phyloP scores from a whole-genome alignment of 2,797 vertebrate species.

The Ambastaia sidthimunki region DNA sequence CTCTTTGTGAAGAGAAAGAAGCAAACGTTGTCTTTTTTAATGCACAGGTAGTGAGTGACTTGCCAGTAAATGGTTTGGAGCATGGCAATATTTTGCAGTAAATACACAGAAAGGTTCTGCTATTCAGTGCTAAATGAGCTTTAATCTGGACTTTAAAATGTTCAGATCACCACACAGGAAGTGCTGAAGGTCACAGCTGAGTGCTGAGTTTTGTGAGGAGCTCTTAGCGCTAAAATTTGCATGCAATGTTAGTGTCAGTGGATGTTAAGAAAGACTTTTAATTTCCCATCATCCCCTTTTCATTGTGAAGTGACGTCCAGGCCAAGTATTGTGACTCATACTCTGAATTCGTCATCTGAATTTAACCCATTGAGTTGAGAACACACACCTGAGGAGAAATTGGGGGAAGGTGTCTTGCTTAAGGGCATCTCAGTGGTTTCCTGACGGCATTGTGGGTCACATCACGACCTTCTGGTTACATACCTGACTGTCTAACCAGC shows the following conservation, averaged over 20 bases:
- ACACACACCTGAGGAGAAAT: no score
- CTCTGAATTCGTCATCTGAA: no score
- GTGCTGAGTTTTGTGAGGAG: not conserved
- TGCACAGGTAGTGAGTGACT: conserved; percentile 19
- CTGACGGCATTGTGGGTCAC: no score
- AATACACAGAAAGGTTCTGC: no score
- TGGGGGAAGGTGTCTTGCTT: no score
- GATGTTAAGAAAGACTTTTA: not conserved
- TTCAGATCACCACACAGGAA: not conserved
- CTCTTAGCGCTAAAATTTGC: conserved; percentile 1
- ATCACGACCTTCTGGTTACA: no score
- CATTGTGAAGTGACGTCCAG: no score
- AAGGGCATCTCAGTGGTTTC: no score
- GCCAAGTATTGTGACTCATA: no score
- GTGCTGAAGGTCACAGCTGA: conserved; percentile 12
- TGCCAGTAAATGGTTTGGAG: conserved; percentile 1
- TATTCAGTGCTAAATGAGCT: conserved; percentile 31
- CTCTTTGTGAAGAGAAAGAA: not conserved
- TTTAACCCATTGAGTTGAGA: no score
- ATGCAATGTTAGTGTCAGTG: not conserved
- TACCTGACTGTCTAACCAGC: no score
- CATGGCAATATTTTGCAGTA: no score
- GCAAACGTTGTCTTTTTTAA: not conserved
- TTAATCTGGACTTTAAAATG: conserved; percentile 21
- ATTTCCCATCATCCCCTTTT: not conserved